Evolutionary conservation across 2,797 vertebrate genomes (phyloP), one percentile per base, ranked within the genome.

Genomic region (Pangasius krempfi): DNA sequence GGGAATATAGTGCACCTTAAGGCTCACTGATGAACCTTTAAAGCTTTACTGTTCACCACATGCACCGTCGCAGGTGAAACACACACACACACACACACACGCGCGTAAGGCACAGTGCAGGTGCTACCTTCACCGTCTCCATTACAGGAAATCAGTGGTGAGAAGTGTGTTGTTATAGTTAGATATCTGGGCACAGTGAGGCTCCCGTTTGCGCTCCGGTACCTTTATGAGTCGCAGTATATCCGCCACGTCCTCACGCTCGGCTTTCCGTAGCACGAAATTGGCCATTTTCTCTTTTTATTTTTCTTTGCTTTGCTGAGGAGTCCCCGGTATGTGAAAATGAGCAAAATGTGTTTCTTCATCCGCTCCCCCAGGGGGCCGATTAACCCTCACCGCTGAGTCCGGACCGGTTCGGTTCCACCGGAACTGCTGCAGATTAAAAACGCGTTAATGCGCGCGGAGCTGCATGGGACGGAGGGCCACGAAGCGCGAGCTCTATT

Each of bases 311-410:
- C 97, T 96, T 98, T 99, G 84, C 97, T 96, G 89, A 97, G 95
- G 85, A 98, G 92, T 96, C 97, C 98, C 97, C 97, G 96, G 93
- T 98, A 98, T 92, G 97, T 98, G 95, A 98, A 99, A 89, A 97
- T 95, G 93, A 98, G 97, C 94, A 99, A 96, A 94, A 99, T 94
- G 94, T 97, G 97, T 95, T 99, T 99, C 97, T 97, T 98, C 98
- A 99, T 99, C 95, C 97, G 97, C 33, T 88, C 80, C 66, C 58
- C 72, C 80, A 22, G 80, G 56, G 80, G 80, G 80, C 80, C 80
- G 80, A 27, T 62, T 44, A 25, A 44, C 80, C 58, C 58, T 82
- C 33, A 62, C 47, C 75, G 73, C 76, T 8, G 22, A 60, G 33
- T 44, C 58, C 80, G 80, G 25, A 82, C 56, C 80, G 20, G 80